phyloP scores from a whole-genome alignment of 2,113 vertebrate species.

The Ceuthmochares aereus region DNA sequence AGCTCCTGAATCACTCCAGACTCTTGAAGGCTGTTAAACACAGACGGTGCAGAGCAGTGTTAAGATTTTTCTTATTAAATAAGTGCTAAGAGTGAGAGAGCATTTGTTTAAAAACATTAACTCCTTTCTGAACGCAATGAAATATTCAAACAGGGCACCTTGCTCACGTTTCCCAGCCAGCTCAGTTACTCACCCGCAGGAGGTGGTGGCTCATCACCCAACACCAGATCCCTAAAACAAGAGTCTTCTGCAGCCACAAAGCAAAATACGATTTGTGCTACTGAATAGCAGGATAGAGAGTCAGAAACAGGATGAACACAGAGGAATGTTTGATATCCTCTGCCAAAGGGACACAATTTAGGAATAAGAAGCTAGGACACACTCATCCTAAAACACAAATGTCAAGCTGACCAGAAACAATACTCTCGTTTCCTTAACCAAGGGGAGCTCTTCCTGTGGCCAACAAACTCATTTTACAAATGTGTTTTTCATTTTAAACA shows the following conservation, averaged over 20 bases:
- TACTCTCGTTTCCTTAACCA: background rate
- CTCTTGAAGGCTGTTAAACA: background rate
- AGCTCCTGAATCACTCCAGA: background rate
- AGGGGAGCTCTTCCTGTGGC: background rate
- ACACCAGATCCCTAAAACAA: background rate
- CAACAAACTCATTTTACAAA: background rate
- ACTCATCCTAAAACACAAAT: background rate
- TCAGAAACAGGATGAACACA: background rate
- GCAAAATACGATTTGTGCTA: background rate
- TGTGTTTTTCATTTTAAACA: background rate
- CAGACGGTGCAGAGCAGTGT: accelerated
- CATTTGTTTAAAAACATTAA: background rate
- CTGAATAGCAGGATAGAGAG: background rate
- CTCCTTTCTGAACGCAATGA: background rate
- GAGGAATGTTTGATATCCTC: background rate
- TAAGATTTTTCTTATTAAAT: background rate
- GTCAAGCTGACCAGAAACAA: background rate
- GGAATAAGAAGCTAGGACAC: background rate
- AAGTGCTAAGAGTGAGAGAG: accelerated
- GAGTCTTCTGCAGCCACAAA: background rate
- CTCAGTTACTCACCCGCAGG: background rate
- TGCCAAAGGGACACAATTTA: background rate
- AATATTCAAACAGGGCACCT: accelerated
- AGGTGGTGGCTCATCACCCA: background rate
- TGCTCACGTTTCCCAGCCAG: background rate